These are phyloP conservation scores for Azorinus chamasolen DNA, from an alignment of 2,888 invertebrate species.

Conservation along the genomic window DNA sequence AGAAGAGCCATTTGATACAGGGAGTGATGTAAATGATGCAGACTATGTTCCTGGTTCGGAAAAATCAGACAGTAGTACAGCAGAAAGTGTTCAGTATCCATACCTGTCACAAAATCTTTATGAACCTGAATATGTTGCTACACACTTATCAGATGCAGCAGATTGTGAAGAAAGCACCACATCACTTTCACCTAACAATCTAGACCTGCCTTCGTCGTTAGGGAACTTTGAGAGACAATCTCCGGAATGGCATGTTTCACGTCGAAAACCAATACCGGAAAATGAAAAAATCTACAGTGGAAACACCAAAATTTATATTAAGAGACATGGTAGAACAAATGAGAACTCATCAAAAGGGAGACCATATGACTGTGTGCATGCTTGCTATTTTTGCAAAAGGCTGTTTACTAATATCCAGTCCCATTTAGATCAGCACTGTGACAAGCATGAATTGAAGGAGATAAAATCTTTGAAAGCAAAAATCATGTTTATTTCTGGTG, in stretches of 20 bases:
- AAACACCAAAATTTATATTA: constrained; percentile 48
- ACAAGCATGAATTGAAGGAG: constrained; percentile 2
- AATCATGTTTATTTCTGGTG: constrained; percentile 3
- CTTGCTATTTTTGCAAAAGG: constrained; percentile 35
- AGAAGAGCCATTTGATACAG: too few relatives aligned
- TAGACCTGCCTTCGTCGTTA: too few relatives aligned
- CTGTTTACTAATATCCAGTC: constrained; percentile 53
- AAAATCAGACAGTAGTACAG: too few relatives aligned
- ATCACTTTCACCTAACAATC: constrained; percentile 7
- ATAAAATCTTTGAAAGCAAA: not conserved
- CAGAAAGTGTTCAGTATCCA: not conserved
- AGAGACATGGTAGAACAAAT: constrained; percentile 28
- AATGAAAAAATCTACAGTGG: constrained; percentile 26
- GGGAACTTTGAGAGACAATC: constrained; percentile 5
- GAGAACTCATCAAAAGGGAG: constrained; percentile 40
- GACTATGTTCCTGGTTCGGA: constrained; percentile 7
- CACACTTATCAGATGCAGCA: not conserved
- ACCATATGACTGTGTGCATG: constrained; percentile 51
- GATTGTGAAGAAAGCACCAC: not conserved
- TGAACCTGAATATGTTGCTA: too few relatives aligned
- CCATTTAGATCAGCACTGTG: constrained; percentile 23
- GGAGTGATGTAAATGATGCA: too few relatives aligned
- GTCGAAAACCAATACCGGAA: constrained; percentile 29
- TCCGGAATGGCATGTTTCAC: constrained; percentile 8
- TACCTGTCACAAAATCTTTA: not conserved